Evolutionary conservation across 2,113 vertebrate species (phyloP).

Genomic region (Clarias gariepinus): DNA sequence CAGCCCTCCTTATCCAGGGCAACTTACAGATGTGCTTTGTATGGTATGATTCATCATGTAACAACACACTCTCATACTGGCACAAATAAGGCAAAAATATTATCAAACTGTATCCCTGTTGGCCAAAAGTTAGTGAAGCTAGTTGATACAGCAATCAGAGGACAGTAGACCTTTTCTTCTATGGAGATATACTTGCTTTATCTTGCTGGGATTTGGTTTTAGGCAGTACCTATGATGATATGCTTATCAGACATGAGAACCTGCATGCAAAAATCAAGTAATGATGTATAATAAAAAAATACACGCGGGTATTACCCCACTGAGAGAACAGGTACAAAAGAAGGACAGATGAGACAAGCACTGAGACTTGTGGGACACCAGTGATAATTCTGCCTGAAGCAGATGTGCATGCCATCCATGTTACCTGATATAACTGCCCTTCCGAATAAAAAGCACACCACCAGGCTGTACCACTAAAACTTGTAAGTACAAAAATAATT

Average conservation of each 20-base stretch:
- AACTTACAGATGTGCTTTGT: not conserved
- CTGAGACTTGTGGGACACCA: not conserved
- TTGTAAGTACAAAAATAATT: not conserved
- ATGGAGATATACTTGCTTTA: not conserved
- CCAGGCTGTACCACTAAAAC: not conserved
- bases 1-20: not conserved
- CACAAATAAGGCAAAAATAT: not conserved
- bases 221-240: not conserved
- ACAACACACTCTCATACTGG: not conserved
- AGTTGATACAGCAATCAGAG: not conserved
- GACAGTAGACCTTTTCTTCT: not conserved
- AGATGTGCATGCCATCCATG: not conserved
- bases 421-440: not conserved
- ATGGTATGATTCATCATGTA: not conserved
- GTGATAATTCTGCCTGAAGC: not conserved
- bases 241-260: not conserved
- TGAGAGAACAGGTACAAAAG: not conserved
- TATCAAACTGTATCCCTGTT: not conserved
- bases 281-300: not conserved
- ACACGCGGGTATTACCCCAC: not conserved
- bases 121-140: not conserved
- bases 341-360: too few species aligned
- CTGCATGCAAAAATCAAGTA: not conserved
- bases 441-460: not conserved
- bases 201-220: not conserved